Base-by-base conservation (phyloP, 2,113 vertebrate genomes). In the Grantiella picta region DNA sequence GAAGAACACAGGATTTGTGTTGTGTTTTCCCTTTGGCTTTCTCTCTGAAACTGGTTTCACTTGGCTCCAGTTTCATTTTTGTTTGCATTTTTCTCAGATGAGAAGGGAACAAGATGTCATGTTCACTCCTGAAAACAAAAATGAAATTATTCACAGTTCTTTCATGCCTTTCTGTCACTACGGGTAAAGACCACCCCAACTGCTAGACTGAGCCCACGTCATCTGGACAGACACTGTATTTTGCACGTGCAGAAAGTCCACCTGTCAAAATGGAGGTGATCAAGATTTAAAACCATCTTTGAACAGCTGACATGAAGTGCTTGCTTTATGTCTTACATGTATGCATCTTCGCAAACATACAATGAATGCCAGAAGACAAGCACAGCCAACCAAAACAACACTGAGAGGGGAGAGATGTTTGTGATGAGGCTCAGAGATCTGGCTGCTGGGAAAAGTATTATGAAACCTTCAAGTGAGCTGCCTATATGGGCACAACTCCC, bases 1-100 rank as follows among this genome's bases (percentile, higher is more conserved):
- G 78, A 89, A 82, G 65, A 95, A 82, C 63, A 94, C 45, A 60
- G 65, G 70, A 91, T 70, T 91, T 89, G 65, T 91, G 61, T 65
- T 86, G 45, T 87, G 61, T 69, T 89, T 95, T 94, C 82, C 49
- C 42, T 82, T 80, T 95, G 93, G 82, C 83, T 90, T 94, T 89
- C 78, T 89, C 73, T 72, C 81, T 89, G 81, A 85, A 82, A 91
- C 61, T 85, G 91, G 82, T 92, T 95, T 97, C 15, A 2, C 45
- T 92, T 95, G 94, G 94, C 91, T 95, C 40, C 31, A 45, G 78
- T 87, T 95, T 95, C 19, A 95, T 95, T 97, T 96, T 94, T 95
- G 94, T 95, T 95, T 92, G 91, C 91, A 94, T 95, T 96, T 91
- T 95, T 94, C 81, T 94, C 73, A 44, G 78, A 91, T 92, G 91